These are phyloP conservation scores for Subacronicta megacephala DNA, from an alignment of 2,888 invertebrate genomes.

Conservation along the genomic window DNA sequence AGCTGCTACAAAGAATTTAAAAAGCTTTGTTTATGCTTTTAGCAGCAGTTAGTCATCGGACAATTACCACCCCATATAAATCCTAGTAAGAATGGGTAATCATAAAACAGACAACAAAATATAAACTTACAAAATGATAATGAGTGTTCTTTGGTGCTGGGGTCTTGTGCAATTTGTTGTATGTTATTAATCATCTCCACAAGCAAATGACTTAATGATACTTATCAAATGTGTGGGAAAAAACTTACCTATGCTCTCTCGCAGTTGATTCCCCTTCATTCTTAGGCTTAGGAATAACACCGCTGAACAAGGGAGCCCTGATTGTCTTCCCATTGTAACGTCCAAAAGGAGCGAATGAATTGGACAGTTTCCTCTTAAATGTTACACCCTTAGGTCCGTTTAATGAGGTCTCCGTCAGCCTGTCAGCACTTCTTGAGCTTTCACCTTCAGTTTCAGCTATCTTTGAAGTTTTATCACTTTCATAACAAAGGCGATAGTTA, in stretches of 20 bases:
- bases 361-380: slow-evolving; percentile 73
- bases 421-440: slow-evolving; percentile 72
- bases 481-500: slow-evolving; percentile 86
- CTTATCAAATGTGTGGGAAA: too few relatives aligned
- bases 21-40: too few relatives aligned
- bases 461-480: slow-evolving; percentile 75
- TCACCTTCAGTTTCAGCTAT: slow-evolving; percentile 74
- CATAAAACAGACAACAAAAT: too few relatives aligned
- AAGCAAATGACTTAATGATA: too few relatives aligned
- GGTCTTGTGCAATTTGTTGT: too few relatives aligned
- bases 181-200: too few relatives aligned
- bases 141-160: too few relatives aligned
- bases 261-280: slow-evolving; percentile 72
- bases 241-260: slow-evolving; percentile 77
- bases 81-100: too few relatives aligned
- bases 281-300: slow-evolving; percentile 76
- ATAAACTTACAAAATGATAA: too few relatives aligned
- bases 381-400: slow-evolving; percentile 75
- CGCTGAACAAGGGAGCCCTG: slow-evolving; percentile 75
- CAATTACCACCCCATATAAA: too few relatives aligned
- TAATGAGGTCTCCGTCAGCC: slow-evolving; percentile 81
- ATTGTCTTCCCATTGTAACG: slow-evolving; percentile 69
- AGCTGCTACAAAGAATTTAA: too few relatives aligned
- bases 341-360: slow-evolving; percentile 81
- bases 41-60: too few relatives aligned